A percentile compares a stretch with the other conserved stretches of the same genome.
phyloP scores from a whole-genome alignment of 2,113 vertebrate genomes.

The Oncorhynchus tshawytscha region DNA sequence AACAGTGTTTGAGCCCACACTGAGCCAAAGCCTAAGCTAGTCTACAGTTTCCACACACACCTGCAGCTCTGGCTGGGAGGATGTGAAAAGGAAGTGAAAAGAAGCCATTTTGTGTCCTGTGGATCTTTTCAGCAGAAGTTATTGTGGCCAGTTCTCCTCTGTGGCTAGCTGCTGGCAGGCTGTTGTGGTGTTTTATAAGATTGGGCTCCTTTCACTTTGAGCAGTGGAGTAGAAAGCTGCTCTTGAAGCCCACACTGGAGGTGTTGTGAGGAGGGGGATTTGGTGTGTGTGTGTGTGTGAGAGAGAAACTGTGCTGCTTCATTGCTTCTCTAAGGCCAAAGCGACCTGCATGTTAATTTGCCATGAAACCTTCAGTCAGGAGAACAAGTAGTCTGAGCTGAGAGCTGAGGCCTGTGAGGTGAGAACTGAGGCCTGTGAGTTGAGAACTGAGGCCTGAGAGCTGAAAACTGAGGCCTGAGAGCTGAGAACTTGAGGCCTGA shows the following conservation, averaged over 20 bases:
- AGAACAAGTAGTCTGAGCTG: no score
- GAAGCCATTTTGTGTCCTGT: conserved; percentile 42
- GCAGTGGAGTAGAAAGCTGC: conserved; percentile 49
- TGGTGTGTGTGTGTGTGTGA: neutral
- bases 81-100: conserved; percentile 31
- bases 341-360: no score
- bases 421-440: no score
- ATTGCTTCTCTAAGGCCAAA: no score
- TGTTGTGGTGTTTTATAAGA: conserved; percentile 46
- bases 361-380: no score
- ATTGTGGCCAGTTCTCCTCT: conserved; percentile 34
- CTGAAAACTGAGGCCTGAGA: no score
- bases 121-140: conserved; percentile 44
- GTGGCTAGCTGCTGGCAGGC: neutral
- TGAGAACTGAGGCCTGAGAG: no score
- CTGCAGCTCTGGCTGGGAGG: conserved; percentile 41
- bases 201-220: conserved; percentile 58
- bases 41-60: conserved; percentile 19
- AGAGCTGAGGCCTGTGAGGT: no score
- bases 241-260: neutral
- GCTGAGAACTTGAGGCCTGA: no score
- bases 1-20: conserved; percentile 2
- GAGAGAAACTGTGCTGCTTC: no score
- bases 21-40: conserved; percentile 11
- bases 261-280: neutral